phyloP scores from a whole-genome alignment of 2,797 vertebrate genomes.

The Centroberyx gerrardi region DNA sequence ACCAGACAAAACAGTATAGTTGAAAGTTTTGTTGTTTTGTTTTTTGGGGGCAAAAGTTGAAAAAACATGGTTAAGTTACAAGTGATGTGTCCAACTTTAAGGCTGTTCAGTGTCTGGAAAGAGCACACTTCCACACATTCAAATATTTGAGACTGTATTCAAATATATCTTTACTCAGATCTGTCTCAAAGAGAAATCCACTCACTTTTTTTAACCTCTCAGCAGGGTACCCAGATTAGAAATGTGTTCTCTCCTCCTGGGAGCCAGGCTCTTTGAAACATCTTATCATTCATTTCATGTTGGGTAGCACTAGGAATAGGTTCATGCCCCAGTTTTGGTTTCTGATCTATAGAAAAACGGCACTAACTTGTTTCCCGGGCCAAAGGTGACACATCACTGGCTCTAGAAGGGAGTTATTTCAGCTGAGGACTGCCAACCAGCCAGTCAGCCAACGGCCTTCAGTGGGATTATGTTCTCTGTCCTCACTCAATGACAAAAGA shows the following conservation, averaged over 20 bases:
- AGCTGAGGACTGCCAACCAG: constrained; percentile 44
- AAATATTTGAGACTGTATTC: not conserved
- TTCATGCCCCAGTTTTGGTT: not conserved
- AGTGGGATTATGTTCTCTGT: constrained; percentile 49
- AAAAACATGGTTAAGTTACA: not conserved
- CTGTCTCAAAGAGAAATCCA: not conserved
- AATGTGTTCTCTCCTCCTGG: not conserved
- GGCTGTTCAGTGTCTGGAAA: not conserved
- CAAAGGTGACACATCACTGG: not conserved
- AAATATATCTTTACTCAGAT: not conserved
- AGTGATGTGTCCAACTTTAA: not conserved
- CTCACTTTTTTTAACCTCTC: not conserved
- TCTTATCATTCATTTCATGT: not conserved
- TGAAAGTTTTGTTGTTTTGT: no score
- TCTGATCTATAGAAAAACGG: not conserved
- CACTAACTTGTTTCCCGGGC: not conserved
- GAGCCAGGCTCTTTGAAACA: not conserved
- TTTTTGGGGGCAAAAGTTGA: no score
- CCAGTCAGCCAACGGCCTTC: constrained; percentile 44
- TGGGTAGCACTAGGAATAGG: not conserved
- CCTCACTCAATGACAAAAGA: constrained; percentile 57
- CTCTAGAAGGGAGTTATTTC: constrained; percentile 18
- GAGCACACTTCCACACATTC: not conserved
- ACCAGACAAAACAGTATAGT: no score
- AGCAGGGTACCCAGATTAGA: not conserved